Evolutionary conservation across 2,113 vertebrate genomes (phyloP), one percentile per base, ranked within the genome.

Genomic region (Thymallus thymallus): DNA sequence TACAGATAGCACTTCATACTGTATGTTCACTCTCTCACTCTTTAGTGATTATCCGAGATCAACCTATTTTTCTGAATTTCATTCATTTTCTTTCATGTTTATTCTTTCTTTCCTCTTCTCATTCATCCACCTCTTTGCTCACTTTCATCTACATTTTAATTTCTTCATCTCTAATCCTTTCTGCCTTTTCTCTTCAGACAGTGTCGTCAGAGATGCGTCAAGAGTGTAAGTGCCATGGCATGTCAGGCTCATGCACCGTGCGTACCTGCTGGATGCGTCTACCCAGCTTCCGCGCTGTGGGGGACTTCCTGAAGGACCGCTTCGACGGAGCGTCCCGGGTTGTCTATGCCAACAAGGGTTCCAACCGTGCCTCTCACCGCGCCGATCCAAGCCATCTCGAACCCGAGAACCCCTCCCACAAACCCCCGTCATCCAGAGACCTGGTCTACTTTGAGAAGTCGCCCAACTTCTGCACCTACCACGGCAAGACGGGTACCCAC

Each of bases 401-500:
- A 85, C 97, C 98, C 0, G 98, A 98, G 73, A 97, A 99, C 86
- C 94, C 97, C 0, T 95, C 96, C 12, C 97, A 99, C 92, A 99
- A 99, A 77, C 94, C 96, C 0, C 98, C 97, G 1, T 98, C 96
- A 0, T 88, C 91, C 0, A 94, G 95, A 4, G 98, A 99, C 87
- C 91, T 99, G 0, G 97, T 99, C 72, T 98, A 99, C 86, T 98
- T 97, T n/a, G 98, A 99, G 91, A 98, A 99, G 76, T 99, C 98
- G 0, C 98, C 97, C 81, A 98, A 99, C 78, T 99, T 99, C 91
- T 99, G 98, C 91, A 95, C 96, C 1, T 95, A 94, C 87, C 98
- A 94, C 0, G 95, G 96, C 65, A 97, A 97, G 87, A 93, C 73
- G 2, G 98, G 97, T 60, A 95, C 94, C 0, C 89, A 93, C 0